These are phyloP conservation scores for Cheumatopsyche charites DNA, from an alignment of 1,140 invertebrate species.

Conservation along the genomic window DNA sequence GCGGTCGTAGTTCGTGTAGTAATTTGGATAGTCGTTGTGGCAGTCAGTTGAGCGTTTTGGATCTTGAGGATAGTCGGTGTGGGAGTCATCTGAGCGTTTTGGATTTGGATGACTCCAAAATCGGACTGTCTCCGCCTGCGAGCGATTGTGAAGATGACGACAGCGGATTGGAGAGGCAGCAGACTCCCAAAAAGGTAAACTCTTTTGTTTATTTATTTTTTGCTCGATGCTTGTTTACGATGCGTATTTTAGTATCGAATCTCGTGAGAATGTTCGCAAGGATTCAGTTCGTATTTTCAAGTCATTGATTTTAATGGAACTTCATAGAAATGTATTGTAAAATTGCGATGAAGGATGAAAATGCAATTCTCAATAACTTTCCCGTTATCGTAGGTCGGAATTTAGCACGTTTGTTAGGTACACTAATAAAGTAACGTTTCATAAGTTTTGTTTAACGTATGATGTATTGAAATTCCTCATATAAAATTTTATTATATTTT, in stretches of 20 bases:
- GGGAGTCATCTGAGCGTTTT: constrained; percentile 38
- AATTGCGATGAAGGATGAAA: no score
- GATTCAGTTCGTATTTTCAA: no score
- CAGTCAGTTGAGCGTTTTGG: constrained; percentile 41
- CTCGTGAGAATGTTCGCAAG: neutral
- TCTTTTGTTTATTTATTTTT: neutral
- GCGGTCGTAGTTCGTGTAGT: constrained; percentile 38
- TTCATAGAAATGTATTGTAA: no score
- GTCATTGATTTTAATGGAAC: no score
- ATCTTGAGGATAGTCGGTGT: constrained; percentile 34
- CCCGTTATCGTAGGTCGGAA: no score
- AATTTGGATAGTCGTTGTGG: constrained; percentile 42
- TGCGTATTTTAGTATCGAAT: neutral
- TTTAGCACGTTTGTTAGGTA: no score
- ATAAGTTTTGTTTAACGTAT: no score
- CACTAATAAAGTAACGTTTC: no score
- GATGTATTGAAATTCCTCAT: no score
- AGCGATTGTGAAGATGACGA: constrained; percentile 44
- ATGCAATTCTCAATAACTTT: no score
- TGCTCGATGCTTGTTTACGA: no score
- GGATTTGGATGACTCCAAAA: constrained; percentile 24
- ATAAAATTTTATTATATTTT: no score
- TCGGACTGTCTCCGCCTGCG: constrained; percentile 29
- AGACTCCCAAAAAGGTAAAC: constrained; percentile 40
- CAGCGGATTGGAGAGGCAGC: constrained; percentile 40